Evolutionary conservation across 2,888 invertebrate species (phyloP), one percentile per base, ranked within the genome.

Genomic region (Hyposoter dolosus): DNA sequence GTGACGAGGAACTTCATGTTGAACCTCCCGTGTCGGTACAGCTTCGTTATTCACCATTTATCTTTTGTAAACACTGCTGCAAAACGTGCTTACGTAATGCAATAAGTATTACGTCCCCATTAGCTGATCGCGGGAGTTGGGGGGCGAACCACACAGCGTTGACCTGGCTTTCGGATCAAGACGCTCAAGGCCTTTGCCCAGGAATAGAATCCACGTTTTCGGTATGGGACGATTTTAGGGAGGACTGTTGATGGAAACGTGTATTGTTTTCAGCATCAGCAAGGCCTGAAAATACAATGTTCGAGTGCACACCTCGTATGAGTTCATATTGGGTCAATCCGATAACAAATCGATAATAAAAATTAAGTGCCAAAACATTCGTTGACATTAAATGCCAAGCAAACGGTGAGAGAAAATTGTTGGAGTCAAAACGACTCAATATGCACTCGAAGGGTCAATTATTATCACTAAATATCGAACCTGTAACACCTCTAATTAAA

Each of bases 1-100:
- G 68, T 82, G 68, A 75, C 47, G 75, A 17, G n/a, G 2, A 79
- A 75, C 43, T 82, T 79, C 47, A 10, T 47, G 56, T 56, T 82
- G 82, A 68, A 75, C 78, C 69, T 45, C 32, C 60, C 71, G 19
- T 47, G 28, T 60, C 47, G 60, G 60, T 40, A 53, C 50, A 12
- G 66, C 53, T 65, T 71, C 66, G 65, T 43, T 79, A 45, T 56
- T 71, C 1, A 15, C 47, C 40, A 17, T 40, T 35, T 53, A 78
- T 56, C 56, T 81, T 56, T 56, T 50, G 72, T 82, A 32, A 80
- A 32, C 53, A 28, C 56, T 47, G 40, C 56, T 47, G 40, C 10
- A 40, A 40, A 9, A 40, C 9, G 40, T 9, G 40, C 65, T 53
- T 71, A 45, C 69, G 79, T 74, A 81, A 68, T 9, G 19, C 75